Evolutionary conservation across 2,797 vertebrate species (phyloP), one percentile per base, ranked within the genome.

Genomic region (Enteromius afrohamiltoni): DNA sequence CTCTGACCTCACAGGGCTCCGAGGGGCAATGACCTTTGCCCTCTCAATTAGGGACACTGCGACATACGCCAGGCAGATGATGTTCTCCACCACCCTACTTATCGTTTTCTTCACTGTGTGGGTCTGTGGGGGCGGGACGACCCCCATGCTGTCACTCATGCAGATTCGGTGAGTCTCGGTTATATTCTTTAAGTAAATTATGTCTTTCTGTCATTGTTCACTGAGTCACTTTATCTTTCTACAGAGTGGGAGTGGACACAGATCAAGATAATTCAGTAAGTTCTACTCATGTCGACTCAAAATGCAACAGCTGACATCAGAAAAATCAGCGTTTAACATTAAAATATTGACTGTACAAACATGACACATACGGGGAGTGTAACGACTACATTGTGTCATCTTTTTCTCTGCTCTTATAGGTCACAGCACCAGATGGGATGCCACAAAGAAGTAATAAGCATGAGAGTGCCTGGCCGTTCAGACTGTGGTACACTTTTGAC

Each of bases 31-130:
- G 97, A 96, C 98, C 0, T 99, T 99, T n/a, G 98, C 98, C 9
- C 93, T 99, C 82, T 97, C 98, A 37, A 99, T 99, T 89, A 93
- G 98, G 0, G 98, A 99, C 91, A 99, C 98, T 0, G 96, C 97
- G 10, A 98, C 96, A 0, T 99, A 99, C 0, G 97, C 98, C 0
- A 95, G 97, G 19, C 96, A 96, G 90, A 98, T 99, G 97, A 99
- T 98, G 96, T 99, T 99, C 90, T 96, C 96, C 45, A 98, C 97
- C 2, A 98, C 96, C 0, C 95, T 99, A 37, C 95, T 99, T 62
- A 98, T 99, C 0, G 98, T 99, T 87, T 99, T 99, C 92, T 97
- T 98, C 88, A 99, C 98, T 0, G 98, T 99, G 7, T 99, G 97
- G 98, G 92, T 99, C 40, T 99, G 97, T 2, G 98, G 98, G 0